A percentile compares a stretch with the other conserved stretches of the same genome.
These are phyloP conservation scores for Nasonovia ribisnigri DNA, from an alignment of 2,888 invertebrate genomes.

Conservation along the genomic window DNA sequence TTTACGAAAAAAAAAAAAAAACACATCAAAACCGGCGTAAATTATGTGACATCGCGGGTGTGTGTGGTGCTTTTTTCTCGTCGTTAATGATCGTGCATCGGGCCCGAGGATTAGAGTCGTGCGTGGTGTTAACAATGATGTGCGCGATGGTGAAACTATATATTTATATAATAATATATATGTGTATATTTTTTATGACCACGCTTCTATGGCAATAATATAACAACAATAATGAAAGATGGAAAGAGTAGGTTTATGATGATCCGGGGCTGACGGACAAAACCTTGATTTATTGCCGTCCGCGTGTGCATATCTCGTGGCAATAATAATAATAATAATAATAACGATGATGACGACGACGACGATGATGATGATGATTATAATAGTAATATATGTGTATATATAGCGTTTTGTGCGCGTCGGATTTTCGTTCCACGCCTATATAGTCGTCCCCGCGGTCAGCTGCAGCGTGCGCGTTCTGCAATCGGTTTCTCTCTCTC, in stretches of 20 bases:
- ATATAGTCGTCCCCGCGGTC: neutral
- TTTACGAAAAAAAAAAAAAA: slow-evolving; percentile 45
- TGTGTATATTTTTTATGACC: slow-evolving; percentile 31
- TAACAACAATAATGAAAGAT: slow-evolving; percentile 36
- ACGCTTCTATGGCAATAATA: slow-evolving; percentile 1
- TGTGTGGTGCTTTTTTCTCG: neutral
- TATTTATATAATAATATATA: neutral
- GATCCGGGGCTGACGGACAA: slow-evolving; percentile 58
- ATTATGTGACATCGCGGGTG: slow-evolving; percentile 36
- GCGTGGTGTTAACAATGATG: slow-evolving; percentile 61
- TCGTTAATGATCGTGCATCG: slow-evolving; percentile 38
- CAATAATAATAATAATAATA: slow-evolving; percentile 44
- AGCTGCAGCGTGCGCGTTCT: neutral
- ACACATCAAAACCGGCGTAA: slow-evolving; percentile 42
- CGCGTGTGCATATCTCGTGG: slow-evolving; percentile 46
- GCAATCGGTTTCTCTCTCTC: neutral
- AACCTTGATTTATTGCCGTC: slow-evolving; percentile 58
- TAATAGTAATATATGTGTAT: slow-evolving; percentile 6
- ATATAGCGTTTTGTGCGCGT: neutral
- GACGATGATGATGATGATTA: neutral
- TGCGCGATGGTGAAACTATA: neutral
- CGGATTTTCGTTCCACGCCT: neutral
- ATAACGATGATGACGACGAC: neutral
- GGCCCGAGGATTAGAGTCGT: slow-evolving; percentile 46
- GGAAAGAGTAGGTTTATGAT: slow-evolving; percentile 58